Percentiles rank a stretch among this genome's conserved stretches.
phyloP scores from a whole-genome alignment of 2,113 vertebrate genomes.

The Anolis sagrei region DNA sequence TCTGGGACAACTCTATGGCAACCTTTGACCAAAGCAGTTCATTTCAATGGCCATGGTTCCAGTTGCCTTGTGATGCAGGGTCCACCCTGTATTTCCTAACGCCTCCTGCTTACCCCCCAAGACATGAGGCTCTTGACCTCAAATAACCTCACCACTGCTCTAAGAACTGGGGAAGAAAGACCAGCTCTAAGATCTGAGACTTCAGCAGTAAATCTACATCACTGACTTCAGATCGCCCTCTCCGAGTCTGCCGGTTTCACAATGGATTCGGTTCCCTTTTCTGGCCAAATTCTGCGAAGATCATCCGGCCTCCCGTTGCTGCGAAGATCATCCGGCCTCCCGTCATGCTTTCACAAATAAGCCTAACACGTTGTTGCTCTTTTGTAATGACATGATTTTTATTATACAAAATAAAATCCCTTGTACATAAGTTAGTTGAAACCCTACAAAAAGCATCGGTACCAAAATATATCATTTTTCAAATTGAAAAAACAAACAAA shows the following conservation, averaged over 20 bases:
- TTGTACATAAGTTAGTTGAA: neutral
- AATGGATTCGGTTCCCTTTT: neutral
- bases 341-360: neutral
- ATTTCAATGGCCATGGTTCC: no score
- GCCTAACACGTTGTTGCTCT: neutral
- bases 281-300: neutral
- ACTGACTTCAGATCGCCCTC: neutral
- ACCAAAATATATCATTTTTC: constrained; percentile 20
- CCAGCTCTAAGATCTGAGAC: no score
- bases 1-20: no score
- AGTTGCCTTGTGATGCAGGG: no score
- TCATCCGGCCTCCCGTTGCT: neutral
- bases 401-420: constrained; percentile 25
- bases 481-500: no score
- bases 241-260: neutral
- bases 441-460: neutral
- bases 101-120: no score
- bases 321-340: neutral
- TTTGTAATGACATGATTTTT: constrained; percentile 7
- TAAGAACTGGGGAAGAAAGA: no score
- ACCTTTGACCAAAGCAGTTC: no score
- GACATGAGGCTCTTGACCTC: no score
- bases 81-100: no score
- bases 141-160: no score
- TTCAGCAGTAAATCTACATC: neutral